Base-by-base conservation (phyloP, 2,888 invertebrate genomes). In the Amiota communis region DNA sequence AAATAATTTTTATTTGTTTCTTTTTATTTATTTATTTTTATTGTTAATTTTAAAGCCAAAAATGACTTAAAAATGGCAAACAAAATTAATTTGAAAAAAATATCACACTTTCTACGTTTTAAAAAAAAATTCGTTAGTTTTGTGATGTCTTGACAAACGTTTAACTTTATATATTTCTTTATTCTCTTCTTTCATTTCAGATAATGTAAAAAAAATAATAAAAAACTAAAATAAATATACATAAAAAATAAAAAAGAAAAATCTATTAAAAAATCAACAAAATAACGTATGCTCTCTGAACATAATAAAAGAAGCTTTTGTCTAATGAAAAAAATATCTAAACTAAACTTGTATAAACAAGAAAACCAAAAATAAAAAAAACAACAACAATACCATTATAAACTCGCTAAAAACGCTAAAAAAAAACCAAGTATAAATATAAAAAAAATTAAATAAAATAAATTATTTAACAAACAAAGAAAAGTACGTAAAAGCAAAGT, bases 111-210 rank as follows among this genome's bases (percentile, higher is more conserved):
- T 59, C 15, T 59, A 59, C 59, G 59, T 20, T 15, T 59, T 59
- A 23, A 23, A 23, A 23, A 51, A 76, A 76, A 63, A 63, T 2
- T 59, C 46, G 46, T 17, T 36, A 15, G 46, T 36, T 36, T 36
- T 36, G 36, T 36, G 36, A 36, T 36, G 36, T 36, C 17, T n/a
- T 63, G 63, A 72, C 75, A 77, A 75, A 76, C 77, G 85, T 87
- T 81, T 83, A 83, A 84, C 78, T 82, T 85, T 85, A 83, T 83
- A 82, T 82, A 79, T 81, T 75, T 86, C 77, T 86, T 81, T 86
- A 77, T 85, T 85, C 81, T 82, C 83, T 86, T 82, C 81, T 87
- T 88, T 87, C 88, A 87, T 87, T 87, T 87, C 87, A 87, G 87
- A 87, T 87, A 87, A 87, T 87, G 81, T 82, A 83, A 85, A 67